Base-by-base conservation (phyloP, 2,888 invertebrate species). In the Criorhina ranunculi region DNA sequence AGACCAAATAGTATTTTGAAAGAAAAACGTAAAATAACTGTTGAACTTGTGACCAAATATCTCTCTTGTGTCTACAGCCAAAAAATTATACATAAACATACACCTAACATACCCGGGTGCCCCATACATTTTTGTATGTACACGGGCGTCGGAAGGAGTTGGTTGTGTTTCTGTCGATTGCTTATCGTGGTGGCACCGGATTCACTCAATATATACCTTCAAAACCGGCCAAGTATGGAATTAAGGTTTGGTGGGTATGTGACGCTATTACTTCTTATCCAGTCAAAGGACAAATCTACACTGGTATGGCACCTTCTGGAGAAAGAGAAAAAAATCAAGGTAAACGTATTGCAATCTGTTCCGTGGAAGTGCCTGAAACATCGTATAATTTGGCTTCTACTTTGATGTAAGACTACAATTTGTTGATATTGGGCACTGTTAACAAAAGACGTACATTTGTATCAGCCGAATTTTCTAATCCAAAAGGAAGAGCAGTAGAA, bases 101-200 rank as follows among this genome's bases (percentile, higher is more conserved):
- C n/a, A n/a, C n/a, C n/a, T n/a, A n/a, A n/a, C n/a, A n/a, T n/a
- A n/a, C n/a, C n/a, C n/a, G n/a, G n/a, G n/a, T n/a, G n/a, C n/a
- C n/a, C n/a, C n/a, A n/a, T n/a, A n/a, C n/a, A n/a, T n/a, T n/a
- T n/a, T n/a, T n/a, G n/a, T n/a, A n/a, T n/a, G n/a, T n/a, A n/a
- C n/a, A n/a, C n/a, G n/a, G n/a, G n/a, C n/a, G n/a, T n/a, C n/a
- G n/a, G n/a, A n/a, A n/a, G n/a, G n/a, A n/a, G n/a, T n/a, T n/a
- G n/a, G n/a, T n/a, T n/a, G n/a, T n/a, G n/a, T n/a, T n/a, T n/a
- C n/a, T n/a, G n/a, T n/a, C n/a, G n/a, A n/a, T n/a, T n/a, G n/a
- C 88, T 24, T 89, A 81, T 69, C 86, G 88, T 33, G 88, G 88
- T 12, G 76, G 86, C 29, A 88, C 87, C 31, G 77, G 72, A 75